phyloP scores from a whole-genome alignment of 1,140 invertebrate genomes.

The Hypsibius dujardini region DNA sequence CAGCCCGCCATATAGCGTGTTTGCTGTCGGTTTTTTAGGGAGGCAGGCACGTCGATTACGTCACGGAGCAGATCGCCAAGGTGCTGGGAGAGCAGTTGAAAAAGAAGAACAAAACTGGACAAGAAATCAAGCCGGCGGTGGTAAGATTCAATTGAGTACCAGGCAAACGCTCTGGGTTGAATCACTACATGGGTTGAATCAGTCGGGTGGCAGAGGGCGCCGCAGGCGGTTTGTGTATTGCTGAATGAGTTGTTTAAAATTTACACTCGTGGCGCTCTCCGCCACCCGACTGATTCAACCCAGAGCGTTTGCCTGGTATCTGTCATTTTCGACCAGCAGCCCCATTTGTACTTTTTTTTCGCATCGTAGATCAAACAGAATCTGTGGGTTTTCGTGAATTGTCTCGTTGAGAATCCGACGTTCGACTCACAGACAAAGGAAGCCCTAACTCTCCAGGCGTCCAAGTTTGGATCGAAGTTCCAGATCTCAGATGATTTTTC shows the following conservation, averaged over 20 bases:
- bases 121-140: slow-evolving; percentile 62
- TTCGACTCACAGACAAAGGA: slow-evolving; percentile 99
- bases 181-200: too few species aligned
- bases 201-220: too few species aligned
- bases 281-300: too few species aligned
- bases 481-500: slow-evolving; percentile 75
- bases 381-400: slow-evolving; percentile 95
- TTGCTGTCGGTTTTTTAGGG: too few species aligned
- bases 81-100: slow-evolving; percentile 79
- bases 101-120: slow-evolving; percentile 64
- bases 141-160: slow-evolving; percentile 25
- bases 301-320: too few species aligned
- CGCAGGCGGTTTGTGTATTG: too few species aligned
- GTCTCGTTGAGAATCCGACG: slow-evolving; percentile 93
- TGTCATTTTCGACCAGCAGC: too few species aligned
- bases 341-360: too few species aligned
- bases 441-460: slow-evolving; percentile 86
- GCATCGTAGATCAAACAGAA: slow-evolving; percentile 74
- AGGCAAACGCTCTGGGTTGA: too few species aligned
- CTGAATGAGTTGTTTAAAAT: too few species aligned
- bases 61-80: slow-evolving; percentile 66
- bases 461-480: slow-evolving; percentile 92
- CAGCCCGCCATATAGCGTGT: too few species aligned
- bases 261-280: too few species aligned
- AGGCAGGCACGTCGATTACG: slow-evolving; percentile 88